Evolutionary conservation across 2,797 vertebrate genomes (phyloP).

Genomic region (Brachymystax lenok): DNA sequence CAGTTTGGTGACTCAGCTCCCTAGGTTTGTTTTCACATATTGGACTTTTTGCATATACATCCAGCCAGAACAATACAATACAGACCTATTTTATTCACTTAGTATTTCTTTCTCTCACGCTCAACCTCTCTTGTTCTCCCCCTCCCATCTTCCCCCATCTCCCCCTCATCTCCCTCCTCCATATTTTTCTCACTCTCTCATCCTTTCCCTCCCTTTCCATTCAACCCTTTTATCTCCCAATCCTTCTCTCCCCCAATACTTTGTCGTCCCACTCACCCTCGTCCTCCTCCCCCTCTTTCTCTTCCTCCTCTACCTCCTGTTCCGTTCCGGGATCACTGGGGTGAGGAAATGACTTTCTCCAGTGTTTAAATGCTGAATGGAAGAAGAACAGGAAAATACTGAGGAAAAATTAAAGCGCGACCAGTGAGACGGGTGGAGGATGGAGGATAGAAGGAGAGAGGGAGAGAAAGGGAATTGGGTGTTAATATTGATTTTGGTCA

Average conservation of each 20-base stretch:
- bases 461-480: constrained; percentile 49
- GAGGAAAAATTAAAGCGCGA: constrained; percentile 11
- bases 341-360: constrained; percentile 46
- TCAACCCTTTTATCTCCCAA: neutral
- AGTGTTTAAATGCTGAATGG: constrained; percentile 53
- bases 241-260: constrained; percentile 1
- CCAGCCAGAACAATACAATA: constrained; percentile 34
- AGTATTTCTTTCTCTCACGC: too few species aligned
- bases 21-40: constrained; percentile 8
- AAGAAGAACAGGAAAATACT: constrained; percentile 18
- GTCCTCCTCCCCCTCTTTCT: constrained; percentile 1
- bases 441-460: constrained; percentile 18
- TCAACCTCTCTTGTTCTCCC: too few species aligned
- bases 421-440: neutral
- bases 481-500: constrained; percentile 79
- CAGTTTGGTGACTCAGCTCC: too few species aligned
- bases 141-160: too few species aligned
- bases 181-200: too few species aligned
- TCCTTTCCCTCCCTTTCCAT: too few species aligned
- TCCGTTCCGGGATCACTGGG: constrained; percentile 21
- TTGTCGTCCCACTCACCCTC: constrained; percentile 29
- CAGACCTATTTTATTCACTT: constrained; percentile 39
- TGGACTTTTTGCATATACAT: constrained; percentile 28
- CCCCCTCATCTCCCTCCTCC: too few species aligned
- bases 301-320: neutral